Base-by-base conservation (phyloP, 2,888 invertebrate species). In the Eubasilissa splendida region DNA sequence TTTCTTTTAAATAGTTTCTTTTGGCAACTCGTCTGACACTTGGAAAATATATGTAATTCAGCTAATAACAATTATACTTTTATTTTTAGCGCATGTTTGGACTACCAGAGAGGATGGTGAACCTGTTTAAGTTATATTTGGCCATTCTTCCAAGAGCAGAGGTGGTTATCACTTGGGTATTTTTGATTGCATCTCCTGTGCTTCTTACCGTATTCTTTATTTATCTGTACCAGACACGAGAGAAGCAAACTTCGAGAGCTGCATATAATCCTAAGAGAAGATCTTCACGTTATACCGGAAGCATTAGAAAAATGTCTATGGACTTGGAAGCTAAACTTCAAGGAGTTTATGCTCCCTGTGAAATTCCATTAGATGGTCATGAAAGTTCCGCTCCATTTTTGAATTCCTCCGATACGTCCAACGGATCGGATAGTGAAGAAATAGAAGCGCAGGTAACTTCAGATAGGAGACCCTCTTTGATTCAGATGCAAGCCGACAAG, bases 61-160 rank as follows among this genome's bases (percentile, higher is more conserved):
- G 2, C 10, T 2, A 31, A 8, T 22, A 31, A 63, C 33, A 8
- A 42, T 65, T 0, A n/a, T 66, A 22, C 52, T 58, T 56, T 76
- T n/a, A 11, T 56, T 89, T 88, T 53, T 91, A 96, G 96, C 92
- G 93, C 85, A 92, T 96, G 93, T 90, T 92, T 85, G 88, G 90
- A 3, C 89, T 96, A 3, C 94, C 96, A 0, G 88, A 92, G 1
- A 86, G 87, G 0, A 87, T 96, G 85, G 90, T 91, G 79, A 88
- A 90, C 52, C 92, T 93, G 42, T 96, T 96, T 88, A 91, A 91
- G 83, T 87, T 96, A 11, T 96, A 96, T 86, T 87, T 96, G 4
- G 94, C 94, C 86, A 90, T 95, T 5, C 86, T 95, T 3, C 96
- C 96, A 0, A 85, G 92, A 0, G 89, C 93, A 0, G 93, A 94